These are phyloP conservation scores for Crotalus viridis DNA, from an alignment of 2,113 vertebrate genomes.

Conservation along the genomic window DNA sequence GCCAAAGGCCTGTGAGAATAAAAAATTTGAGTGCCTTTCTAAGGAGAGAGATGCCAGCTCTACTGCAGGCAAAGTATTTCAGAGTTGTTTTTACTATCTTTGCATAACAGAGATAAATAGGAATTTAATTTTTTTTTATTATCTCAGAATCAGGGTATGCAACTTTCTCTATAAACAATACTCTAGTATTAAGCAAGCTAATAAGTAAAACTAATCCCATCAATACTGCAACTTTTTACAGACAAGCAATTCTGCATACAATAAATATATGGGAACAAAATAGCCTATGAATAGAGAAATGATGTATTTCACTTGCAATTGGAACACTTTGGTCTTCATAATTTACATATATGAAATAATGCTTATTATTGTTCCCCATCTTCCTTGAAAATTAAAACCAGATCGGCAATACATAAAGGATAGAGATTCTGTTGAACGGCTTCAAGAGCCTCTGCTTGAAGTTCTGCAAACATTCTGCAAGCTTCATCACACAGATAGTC, in stretches of 20 bases:
- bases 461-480: conserved; percentile 88
- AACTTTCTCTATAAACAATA: neutral
- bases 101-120: neutral
- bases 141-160: neutral
- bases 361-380: conserved; percentile 17
- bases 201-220: neutral
- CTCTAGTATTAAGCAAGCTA: neutral
- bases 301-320: neutral
- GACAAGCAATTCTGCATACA: neutral
- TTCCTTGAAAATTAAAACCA: conserved; percentile 59
- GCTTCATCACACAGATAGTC: conserved; percentile 83
- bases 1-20: neutral
- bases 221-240: neutral
- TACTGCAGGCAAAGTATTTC: neutral
- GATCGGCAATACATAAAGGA: conserved; percentile 93
- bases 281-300: neutral
- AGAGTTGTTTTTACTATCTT: neutral
- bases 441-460: conserved; percentile 90
- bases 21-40: neutral
- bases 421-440: conserved; percentile 86
- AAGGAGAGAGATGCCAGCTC: neutral
- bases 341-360: neutral
- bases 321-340: neutral
- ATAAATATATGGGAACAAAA: neutral
- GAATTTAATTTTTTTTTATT: neutral